These are phyloP conservation scores for Spodoptera littoralis DNA, from an alignment of 2,888 invertebrate genomes.

Conservation along the genomic window DNA sequence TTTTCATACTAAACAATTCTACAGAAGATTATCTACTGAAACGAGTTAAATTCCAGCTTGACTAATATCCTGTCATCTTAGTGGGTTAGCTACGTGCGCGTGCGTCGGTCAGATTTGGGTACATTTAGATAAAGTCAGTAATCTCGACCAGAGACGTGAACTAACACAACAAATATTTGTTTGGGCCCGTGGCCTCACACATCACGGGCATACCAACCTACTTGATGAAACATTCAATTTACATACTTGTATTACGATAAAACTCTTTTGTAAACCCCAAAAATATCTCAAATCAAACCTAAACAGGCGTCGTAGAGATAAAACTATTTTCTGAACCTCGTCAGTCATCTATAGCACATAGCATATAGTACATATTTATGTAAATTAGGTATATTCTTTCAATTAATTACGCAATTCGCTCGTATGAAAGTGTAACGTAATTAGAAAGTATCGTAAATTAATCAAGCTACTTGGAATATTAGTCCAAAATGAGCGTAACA, in stretches of 20 bases:
- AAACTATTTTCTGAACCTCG: not conserved
- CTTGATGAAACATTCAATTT: constrained; percentile 52
- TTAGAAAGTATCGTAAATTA: constrained; percentile 44
- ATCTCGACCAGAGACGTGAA: constrained; percentile 74
- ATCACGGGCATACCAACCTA: constrained; percentile 51
- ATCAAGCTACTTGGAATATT: constrained; percentile 48
- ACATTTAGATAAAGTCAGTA: constrained; percentile 79
- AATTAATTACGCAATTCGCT: constrained; percentile 14
- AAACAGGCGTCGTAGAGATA: not conserved
- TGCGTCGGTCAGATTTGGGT: constrained; percentile 73
- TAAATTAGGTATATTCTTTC: too few relatives aligned
- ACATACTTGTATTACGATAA: constrained; percentile 38
- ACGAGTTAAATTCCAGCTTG: not conserved
- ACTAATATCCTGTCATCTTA: constrained; percentile 14
- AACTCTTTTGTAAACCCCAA: constrained; percentile 22
- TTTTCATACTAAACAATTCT: too few relatives aligned
- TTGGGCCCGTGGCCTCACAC: constrained; percentile 68
- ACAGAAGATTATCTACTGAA: too few relatives aligned
- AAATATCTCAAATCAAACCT: constrained; percentile 3
- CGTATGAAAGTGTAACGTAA: constrained; percentile 35
- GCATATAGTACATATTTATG: too few relatives aligned
- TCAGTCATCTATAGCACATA: too few relatives aligned
- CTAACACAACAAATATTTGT: constrained; percentile 81
- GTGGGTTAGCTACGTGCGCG: constrained; percentile 36
- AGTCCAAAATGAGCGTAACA: constrained; percentile 49